Evolutionary conservation across 2,888 invertebrate species (phyloP), one percentile per base, ranked within the genome.

Genomic region (Halocaridina rubra): DNA sequence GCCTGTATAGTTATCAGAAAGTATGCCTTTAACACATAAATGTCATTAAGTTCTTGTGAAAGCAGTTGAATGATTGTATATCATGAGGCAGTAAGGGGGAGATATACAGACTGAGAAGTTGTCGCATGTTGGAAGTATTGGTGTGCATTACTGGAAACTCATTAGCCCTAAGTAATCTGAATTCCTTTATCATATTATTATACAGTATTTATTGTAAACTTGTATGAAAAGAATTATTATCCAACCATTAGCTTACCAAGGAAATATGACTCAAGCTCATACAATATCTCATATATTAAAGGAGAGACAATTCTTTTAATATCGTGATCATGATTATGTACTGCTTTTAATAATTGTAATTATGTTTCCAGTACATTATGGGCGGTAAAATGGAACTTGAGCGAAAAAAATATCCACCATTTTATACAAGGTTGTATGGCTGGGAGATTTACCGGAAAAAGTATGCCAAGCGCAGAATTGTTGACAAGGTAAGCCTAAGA

Each of bases 381-480:
- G 94, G 93, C 67, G 94, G 95, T 82, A 94, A 91, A 90, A 93
- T 96, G 30, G 93, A 94, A 19, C 90, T 95, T 7, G 91, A 92
- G 89, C 94, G 92, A 90, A 94, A 94, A 90, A 94, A 93, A 89
- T 92, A 90, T 86, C 93, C 93, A 0, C 94, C 94, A 1, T 96
- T 95, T 91, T 97, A 94, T 89, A 92, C 93, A 7, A 93, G 92
- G 27, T 91, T 93, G 89, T 93, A 92, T 0, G 94, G 94, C 3
- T 96, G 95, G 91, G 90, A 93, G 81, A 91, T 93, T 16, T 93
- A 93, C 90, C 91, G 94, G 87, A 93, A 93, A 88, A 96, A 95
- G 90, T 92, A 92, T 64, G 95, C 96, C 89, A 93, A 93, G 88
- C 90, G 92, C 67, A 93, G 96, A 89, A 95, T 95, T 90, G 95